Conservation (phyloP, 2,797 vertebrate genomes). For the Allobates femoralis region DNA sequence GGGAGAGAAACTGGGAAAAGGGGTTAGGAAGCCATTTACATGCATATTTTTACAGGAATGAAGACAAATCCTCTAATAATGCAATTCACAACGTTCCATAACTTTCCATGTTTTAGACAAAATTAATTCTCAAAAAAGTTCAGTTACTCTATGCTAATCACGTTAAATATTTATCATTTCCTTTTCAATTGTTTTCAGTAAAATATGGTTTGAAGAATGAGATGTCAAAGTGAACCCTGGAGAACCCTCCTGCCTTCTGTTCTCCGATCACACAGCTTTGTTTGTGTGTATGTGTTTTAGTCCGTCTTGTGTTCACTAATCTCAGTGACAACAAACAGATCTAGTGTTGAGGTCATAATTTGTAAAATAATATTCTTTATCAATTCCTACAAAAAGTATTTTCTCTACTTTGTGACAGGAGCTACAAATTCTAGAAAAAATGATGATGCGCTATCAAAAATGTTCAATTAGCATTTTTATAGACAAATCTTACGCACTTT, state of each 20-base stretch:
- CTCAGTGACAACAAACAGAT: slow-evolving; percentile 35
- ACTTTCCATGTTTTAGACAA: too few species aligned
- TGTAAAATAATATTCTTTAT: slow-evolving; percentile 11
- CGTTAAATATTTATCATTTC: slow-evolving; percentile 14
- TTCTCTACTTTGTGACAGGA: not conserved
- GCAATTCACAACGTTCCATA: too few species aligned
- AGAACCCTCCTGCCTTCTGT: not conserved
- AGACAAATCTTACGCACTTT: slow-evolving; percentile 69
- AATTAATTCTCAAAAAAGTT: too few species aligned
- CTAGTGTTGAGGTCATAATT: not conserved
- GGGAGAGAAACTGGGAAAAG: too few species aligned
- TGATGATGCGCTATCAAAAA: not conserved
- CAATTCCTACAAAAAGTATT: not conserved
- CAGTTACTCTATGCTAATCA: not conserved
- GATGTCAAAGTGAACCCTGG: not conserved
- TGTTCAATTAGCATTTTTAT: slow-evolving; percentile 53
- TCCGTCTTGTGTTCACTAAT: slow-evolving; percentile 20
- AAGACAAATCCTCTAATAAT: too few species aligned
- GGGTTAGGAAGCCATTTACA: too few species aligned
- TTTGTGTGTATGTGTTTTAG: slow-evolving; percentile 28
- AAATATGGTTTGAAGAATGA: slow-evolving; percentile 26
- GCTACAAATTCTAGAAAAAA: not conserved
- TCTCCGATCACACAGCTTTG: slow-evolving; percentile 34
- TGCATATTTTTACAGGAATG: too few species aligned
- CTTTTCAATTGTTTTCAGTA: not conserved